phyloP scores from a whole-genome alignment of 2,888 invertebrate genomes.

The Drosophila meridiana region DNA sequence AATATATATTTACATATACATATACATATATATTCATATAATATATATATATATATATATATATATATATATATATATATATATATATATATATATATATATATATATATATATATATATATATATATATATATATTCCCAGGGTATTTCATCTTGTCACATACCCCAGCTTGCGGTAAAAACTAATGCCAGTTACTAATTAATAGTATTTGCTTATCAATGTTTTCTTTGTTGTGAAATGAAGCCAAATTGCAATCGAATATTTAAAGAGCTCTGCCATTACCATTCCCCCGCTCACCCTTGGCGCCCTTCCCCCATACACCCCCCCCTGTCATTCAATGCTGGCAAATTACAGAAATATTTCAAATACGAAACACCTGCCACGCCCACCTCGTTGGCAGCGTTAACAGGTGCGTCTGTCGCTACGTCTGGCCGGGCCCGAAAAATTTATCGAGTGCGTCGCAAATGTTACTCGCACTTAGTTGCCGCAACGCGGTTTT shows the following conservation, averaged over 20 bases:
- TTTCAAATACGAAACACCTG: conserved; percentile 10
- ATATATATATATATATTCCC: too few species aligned
- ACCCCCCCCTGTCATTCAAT: neutral
- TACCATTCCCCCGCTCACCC: too few species aligned
- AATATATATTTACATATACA: too few species aligned
- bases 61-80: too few species aligned
- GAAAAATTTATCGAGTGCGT: conserved; percentile 30
- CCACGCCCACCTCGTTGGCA: conserved; percentile 6
- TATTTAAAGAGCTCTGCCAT: conserved; percentile 8
- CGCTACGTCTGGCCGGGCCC: neutral
- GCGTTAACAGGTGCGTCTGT: conserved; percentile 40
- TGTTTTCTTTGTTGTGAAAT: conserved; percentile 3
- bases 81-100: too few species aligned
- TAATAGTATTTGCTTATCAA: conserved; percentile 9
- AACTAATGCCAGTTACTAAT: conserved; percentile 4
- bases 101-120: too few species aligned
- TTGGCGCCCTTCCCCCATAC: neutral
- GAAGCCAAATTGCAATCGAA: neutral
- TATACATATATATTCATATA: too few species aligned
- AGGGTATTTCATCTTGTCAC: neutral
- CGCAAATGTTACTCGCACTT: conserved; percentile 48
- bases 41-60: too few species aligned
- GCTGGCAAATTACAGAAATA: conserved; percentile 37
- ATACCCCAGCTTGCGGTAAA: neutral
- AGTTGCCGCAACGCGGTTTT: conserved; percentile 69